A percentile compares a stretch with the other conserved stretches of the same genome.
phyloP scores from a whole-genome alignment of 2,888 invertebrate species.

The Agriopis marginaria region DNA sequence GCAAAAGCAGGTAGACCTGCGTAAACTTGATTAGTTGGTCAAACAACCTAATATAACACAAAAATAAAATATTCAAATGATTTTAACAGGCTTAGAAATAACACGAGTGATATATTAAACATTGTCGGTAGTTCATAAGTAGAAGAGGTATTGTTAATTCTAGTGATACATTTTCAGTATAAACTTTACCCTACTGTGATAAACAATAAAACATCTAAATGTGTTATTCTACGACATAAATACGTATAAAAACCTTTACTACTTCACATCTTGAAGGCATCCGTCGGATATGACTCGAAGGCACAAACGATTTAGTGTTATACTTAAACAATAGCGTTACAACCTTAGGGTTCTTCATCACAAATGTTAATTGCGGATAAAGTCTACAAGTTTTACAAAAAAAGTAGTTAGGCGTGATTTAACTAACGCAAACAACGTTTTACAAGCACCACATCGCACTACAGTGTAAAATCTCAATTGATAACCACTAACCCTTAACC shows the following conservation, averaged over 20 bases:
- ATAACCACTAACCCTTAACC: slow-evolving; percentile 73
- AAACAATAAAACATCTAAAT: slow-evolving; percentile 66
- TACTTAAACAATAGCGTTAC: slow-evolving; percentile 63
- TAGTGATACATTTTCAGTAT: slow-evolving; percentile 52
- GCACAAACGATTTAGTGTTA: slow-evolving; percentile 70
- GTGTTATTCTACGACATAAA: slow-evolving; percentile 66
- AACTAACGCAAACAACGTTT: slow-evolving; percentile 55
- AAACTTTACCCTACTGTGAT: slow-evolving; percentile 58
- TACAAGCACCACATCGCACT: slow-evolving; percentile 73
- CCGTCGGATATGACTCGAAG: slow-evolving; percentile 83
- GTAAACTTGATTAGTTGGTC: slow-evolving; percentile 13
- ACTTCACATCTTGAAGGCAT: slow-evolving; percentile 78
- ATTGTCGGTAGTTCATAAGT: slow-evolving; percentile 35
- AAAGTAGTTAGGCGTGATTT: slow-evolving; percentile 37
- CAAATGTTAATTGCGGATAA: slow-evolving; percentile 60
- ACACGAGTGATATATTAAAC: slow-evolving; percentile 51
- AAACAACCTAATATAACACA: slow-evolving; percentile 64
- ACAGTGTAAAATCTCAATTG: slow-evolving; percentile 61
- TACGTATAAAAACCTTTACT: slow-evolving; percentile 76
- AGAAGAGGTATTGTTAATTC: slow-evolving; percentile 29
- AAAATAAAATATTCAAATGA: slow-evolving; percentile 83
- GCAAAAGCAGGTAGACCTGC: slow-evolving; percentile 37
- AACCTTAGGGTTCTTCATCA: slow-evolving; percentile 57
- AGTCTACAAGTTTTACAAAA: slow-evolving; percentile 45
- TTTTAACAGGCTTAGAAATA: slow-evolving; percentile 78